Base-by-base conservation (phyloP, 1,140 invertebrate species). In the Drosophila truncata region DNA sequence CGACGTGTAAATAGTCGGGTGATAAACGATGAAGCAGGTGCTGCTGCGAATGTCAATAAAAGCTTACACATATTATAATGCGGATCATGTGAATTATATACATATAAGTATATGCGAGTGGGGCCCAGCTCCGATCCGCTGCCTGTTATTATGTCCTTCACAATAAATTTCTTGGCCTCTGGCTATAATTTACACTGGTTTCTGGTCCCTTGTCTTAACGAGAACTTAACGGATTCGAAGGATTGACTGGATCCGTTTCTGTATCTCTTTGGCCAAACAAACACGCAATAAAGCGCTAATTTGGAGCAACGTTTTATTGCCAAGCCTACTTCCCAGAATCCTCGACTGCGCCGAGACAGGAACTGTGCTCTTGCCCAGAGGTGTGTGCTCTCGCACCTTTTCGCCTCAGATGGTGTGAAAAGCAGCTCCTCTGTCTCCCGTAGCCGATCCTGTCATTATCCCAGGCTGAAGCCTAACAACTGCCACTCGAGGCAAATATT, bases 261-360 rank as follows among this genome's bases (percentile, higher is more conserved):
- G 44, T 3, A 47, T 1, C 11, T 35, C 41, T 33, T 55, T 78
- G 72, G 65, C 58, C 84, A 85, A 85, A 85, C 85, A 88, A 90
- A 90, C 85, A 88, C 49, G 85, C 85, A 88, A 88, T 88, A 90
- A 87, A 90, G 85, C 81, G 78, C 78, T 88, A 88, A 90, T 88
- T 88, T 84, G 78, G 42, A 76, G 70, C 81, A 90, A 90, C 78
- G 49, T 88, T 87, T 87, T 88, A 88, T 87, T 65, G 84, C 54
- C 65, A 57, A 65, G 52, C 69, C 70, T 10, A 54, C 52, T 88
- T 90, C 85, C 65, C 66, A 69, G 85, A 90, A 90, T 85, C 79
- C 42, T 23, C 5, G 16, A 10, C 14, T 16, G 39, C 80, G 63
- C 81, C 14, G 29, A 81, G 62, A n/a, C 14, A 41, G 23, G 13